Evolutionary conservation across 2,888 invertebrate genomes (phyloP).

Genomic region (Monochamus alternatus): DNA sequence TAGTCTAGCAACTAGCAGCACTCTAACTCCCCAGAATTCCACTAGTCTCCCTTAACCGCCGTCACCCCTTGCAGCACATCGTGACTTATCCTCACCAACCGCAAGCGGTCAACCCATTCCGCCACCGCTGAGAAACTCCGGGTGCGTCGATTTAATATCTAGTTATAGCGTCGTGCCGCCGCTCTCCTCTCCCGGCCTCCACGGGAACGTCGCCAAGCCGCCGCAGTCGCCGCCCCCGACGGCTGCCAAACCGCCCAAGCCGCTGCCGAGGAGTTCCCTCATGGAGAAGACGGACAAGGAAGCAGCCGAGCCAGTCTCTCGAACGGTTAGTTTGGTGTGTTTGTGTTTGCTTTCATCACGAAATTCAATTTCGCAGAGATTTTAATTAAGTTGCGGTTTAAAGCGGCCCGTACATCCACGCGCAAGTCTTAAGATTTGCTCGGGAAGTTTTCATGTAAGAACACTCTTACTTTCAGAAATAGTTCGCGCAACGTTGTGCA

Average conservation of each 20-base stretch:
- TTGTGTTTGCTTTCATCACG: constrained; percentile 8
- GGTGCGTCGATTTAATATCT: constrained; percentile 54
- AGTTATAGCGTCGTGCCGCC: constrained; percentile 55
- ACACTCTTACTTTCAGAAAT: too few species aligned
- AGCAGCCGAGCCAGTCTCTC: constrained; percentile 15
- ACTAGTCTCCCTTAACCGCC: constrained; percentile 15
- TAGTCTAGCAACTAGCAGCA: background rate
- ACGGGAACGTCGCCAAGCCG: constrained; percentile 43
- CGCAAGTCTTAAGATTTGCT: background rate
- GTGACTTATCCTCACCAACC: constrained; percentile 2
- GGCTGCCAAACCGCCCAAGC: constrained; percentile 49
- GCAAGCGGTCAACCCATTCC: constrained; percentile 31
- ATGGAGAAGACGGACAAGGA: constrained; percentile 30
- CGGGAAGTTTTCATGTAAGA: background rate
- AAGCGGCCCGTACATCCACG: background rate
- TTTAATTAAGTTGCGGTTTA: background rate
- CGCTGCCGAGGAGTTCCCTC: constrained; percentile 49
- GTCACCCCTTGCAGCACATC: constrained; percentile 11
- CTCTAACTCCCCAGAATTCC: constrained; percentile 23
- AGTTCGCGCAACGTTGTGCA: too few species aligned
- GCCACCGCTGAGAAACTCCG: constrained; percentile 52
- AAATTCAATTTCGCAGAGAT: background rate
- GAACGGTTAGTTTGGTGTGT: constrained; percentile 46
- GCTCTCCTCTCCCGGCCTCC: constrained; percentile 53
- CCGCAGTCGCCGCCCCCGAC: constrained; percentile 47